Conservation (phyloP, 1,140 invertebrate genomes). For the Panulirus ornatus region DNA sequence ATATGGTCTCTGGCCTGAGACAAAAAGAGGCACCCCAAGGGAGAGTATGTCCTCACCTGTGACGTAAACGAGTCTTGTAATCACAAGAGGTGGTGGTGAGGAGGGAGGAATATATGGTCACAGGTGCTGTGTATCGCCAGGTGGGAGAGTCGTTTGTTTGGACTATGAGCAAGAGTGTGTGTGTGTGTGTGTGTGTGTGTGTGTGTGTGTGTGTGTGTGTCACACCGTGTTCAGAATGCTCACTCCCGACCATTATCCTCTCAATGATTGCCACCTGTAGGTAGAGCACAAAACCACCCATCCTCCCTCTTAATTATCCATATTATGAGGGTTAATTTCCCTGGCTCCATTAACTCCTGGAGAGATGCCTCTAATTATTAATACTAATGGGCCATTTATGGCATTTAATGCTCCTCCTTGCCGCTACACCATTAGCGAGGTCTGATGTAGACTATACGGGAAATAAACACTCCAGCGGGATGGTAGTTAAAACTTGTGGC, state of each 20-base stretch:
- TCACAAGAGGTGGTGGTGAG: too few species aligned
- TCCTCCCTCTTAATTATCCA: background rate
- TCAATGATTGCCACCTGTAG: background rate
- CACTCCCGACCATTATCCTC: background rate
- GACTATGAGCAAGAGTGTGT: background rate
- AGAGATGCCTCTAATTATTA: background rate
- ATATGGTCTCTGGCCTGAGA: too few species aligned
- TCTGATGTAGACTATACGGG: background rate
- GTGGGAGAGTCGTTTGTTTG: background rate
- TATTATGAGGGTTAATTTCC: background rate
- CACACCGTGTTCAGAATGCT: too few species aligned
- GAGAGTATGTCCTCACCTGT: too few species aligned
- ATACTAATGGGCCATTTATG: too few species aligned
- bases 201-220: background rate
- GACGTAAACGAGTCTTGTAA: too few species aligned
- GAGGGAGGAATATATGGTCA: too few species aligned
- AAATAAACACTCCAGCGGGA: background rate
- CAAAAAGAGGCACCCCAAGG: too few species aligned
- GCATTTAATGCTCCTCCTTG: too few species aligned
- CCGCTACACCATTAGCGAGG: too few species aligned
- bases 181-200: background rate
- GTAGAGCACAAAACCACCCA: background rate
- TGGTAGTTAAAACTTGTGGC: background rate
- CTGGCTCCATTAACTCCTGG: background rate
- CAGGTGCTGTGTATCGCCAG: background rate